Base-by-base conservation (phyloP, 1,140 invertebrate species). In the Chrysomallon squamiferum region DNA sequence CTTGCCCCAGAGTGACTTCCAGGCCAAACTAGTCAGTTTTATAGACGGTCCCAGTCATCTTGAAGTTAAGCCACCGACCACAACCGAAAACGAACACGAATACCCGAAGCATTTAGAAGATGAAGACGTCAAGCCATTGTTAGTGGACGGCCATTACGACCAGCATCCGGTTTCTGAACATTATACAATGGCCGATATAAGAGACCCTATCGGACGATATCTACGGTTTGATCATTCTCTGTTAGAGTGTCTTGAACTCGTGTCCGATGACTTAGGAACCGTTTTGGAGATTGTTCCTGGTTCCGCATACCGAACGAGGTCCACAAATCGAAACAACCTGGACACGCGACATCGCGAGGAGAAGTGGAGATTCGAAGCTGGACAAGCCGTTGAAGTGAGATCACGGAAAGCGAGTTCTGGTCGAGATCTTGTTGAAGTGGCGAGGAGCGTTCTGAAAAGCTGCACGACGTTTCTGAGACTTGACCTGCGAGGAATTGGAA, bases 211-310 rank as follows among this genome's bases (percentile, higher is more conserved):
- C 25, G 60, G 32, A 13, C 45, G 72, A 1, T 74, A 68, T 49
- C 68, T 74, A 41, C 59, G 72, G 22, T 41, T 74, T 32, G 72
- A 74, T 38, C n/a, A 47, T 6, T 45, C 35, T 18, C 30, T 74
- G 20, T 18, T 68, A 47, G 65, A 70, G 54, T 74, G 72, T 41
- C 5, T 74, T 2, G 71, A 73, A 43, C 45, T 65, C 29, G 59
- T 52, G 3, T 52, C 29, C 32, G 62, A 68, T n/a, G 65, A 68
- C 20, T 59, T 62, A 20, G 22, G 22, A 1, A 54, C 20, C 15
- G 27, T 25, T 11, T 38, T 72, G 15, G 22, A 49, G 41, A 43
- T 71, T 1, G 38, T 47, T 32, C 45, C 54, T 20, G 50, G 43
- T 20, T 59, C 65, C 33, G 50, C 59, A 35, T 71, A 71, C 43